These are phyloP conservation scores for Geodia barretti DNA, from an alignment of 37 sponge, comb jelly and placozoan species.

Conservation along the genomic window DNA sequence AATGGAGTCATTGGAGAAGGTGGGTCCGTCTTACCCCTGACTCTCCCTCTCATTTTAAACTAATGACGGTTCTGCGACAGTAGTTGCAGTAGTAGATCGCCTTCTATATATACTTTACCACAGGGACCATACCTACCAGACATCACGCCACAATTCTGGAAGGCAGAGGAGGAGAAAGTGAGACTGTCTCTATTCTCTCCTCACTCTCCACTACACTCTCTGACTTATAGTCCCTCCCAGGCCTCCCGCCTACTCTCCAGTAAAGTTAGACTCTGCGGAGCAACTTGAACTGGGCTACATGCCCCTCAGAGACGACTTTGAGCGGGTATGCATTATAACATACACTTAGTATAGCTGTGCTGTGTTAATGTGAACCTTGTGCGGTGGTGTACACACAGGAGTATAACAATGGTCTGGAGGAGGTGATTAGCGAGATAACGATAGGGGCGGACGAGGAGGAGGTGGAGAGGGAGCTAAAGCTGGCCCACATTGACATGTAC, in stretches of 20 bases:
- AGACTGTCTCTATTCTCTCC: neutral
- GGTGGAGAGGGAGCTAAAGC: slow-evolving; percentile 67
- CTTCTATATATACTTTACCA: neutral
- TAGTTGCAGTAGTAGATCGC: no score
- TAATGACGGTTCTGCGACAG: no score
- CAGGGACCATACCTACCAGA: slow-evolving; percentile 49
- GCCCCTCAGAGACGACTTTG: slow-evolving; percentile 93
- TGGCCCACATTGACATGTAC: slow-evolving; percentile 85
- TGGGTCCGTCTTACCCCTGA: neutral
- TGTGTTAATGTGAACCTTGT: neutral
- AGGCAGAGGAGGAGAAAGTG: slow-evolving; percentile 70
- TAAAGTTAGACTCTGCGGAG: slow-evolving; percentile 68
- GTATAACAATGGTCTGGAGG: slow-evolving; percentile 79
- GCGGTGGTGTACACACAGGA: slow-evolving; percentile 28
- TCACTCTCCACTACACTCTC: slow-evolving; percentile 34
- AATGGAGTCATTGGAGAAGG: slow-evolving; percentile 83
- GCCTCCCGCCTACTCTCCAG: slow-evolving; percentile 52
- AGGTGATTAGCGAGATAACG: slow-evolving; percentile 52
- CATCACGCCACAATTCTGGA: slow-evolving; percentile 54
- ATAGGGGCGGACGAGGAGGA: slow-evolving; percentile 67
- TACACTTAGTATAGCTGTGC: neutral
- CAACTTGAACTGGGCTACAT: slow-evolving; percentile 82
- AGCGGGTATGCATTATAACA: slow-evolving; percentile 31
- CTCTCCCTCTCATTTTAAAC: neutral
- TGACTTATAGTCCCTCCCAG: slow-evolving; percentile 52